Conservation (phyloP, 37 sponge, comb jelly and placozoan genomes). For the Geodia barretti region DNA sequence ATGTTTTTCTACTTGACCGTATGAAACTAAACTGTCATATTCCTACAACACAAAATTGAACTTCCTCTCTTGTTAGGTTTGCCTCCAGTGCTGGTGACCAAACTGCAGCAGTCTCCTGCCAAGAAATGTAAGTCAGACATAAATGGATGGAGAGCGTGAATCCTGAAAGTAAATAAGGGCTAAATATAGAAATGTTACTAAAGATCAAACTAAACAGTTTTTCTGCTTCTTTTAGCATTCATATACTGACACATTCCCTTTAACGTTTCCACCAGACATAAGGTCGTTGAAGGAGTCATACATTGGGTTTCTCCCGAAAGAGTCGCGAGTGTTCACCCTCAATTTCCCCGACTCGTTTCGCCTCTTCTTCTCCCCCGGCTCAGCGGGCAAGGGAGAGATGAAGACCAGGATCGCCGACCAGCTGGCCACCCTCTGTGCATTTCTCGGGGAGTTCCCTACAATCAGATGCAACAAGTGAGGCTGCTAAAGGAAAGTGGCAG, state of each 20-base stretch:
- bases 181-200: no score
- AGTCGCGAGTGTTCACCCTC: slow-evolving; percentile 63
- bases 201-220: no score
- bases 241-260: no score
- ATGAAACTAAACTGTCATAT: neutral
- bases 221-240: no score
- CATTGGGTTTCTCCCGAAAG: slow-evolving; percentile 66
- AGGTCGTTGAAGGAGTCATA: slow-evolving; percentile 70
- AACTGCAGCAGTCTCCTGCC: neutral
- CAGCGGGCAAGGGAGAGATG: neutral
- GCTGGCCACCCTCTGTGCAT: slow-evolving; percentile 65
- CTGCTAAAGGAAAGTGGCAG: neutral
- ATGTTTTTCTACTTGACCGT: neutral
- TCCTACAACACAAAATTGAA: no score
- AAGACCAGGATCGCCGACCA: slow-evolving; percentile 50
- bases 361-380: slow-evolving; percentile 37
- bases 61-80: no score
- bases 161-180: no score
- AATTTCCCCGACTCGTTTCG: slow-evolving; percentile 46
- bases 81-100: neutral
- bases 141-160: no score
- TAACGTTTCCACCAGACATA: no score
- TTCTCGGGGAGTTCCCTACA: slow-evolving; percentile 70
- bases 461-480: slow-evolving; percentile 64
- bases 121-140: neutral